A percentile compares a stretch with the other conserved stretches of the same genome.
phyloP scores from a whole-genome alignment of 1,140 invertebrate species.

The Ylistrum balloti region DNA sequence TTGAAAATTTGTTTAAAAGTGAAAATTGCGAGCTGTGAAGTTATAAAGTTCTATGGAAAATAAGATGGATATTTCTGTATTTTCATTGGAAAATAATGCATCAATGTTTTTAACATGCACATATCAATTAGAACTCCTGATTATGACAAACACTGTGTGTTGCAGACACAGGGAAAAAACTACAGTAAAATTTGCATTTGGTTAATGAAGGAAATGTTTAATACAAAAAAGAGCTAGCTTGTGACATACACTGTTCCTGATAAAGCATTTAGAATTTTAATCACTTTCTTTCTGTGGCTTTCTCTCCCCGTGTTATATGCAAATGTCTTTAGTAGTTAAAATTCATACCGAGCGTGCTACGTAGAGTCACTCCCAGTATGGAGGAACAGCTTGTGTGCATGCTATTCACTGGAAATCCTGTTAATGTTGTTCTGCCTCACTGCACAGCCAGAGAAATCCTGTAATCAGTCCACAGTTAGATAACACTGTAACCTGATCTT shows the following conservation, averaged over 20 bases:
- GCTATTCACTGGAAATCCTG: constrained; percentile 32
- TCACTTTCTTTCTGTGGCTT: neutral
- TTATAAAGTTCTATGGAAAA: too few relatives aligned
- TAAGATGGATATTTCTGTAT: too few relatives aligned
- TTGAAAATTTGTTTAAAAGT: too few relatives aligned
- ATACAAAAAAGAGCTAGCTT: neutral
- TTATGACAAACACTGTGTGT: neutral
- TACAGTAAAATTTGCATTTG: neutral
- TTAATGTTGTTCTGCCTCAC: neutral
- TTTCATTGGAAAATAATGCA: too few relatives aligned
- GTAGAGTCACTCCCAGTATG: neutral
- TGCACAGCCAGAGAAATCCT: constrained; percentile 23
- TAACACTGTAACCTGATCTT: constrained; percentile 32
- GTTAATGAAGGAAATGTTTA: neutral
- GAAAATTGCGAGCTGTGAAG: too few relatives aligned
- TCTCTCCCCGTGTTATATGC: constrained; percentile 2
- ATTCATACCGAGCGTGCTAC: neutral
- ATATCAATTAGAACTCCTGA: neutral
- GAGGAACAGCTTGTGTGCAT: constrained; percentile 20
- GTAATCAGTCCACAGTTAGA: constrained; percentile 10
- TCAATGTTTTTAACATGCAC: too few relatives aligned
- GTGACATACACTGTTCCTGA: constrained; percentile 7
- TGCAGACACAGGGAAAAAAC: neutral
- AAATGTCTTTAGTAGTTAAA: constrained; percentile 29
- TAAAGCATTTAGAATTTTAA: neutral